phyloP scores from a whole-genome alignment of 2,113 vertebrate species.

The Cavia porcellus region DNA sequence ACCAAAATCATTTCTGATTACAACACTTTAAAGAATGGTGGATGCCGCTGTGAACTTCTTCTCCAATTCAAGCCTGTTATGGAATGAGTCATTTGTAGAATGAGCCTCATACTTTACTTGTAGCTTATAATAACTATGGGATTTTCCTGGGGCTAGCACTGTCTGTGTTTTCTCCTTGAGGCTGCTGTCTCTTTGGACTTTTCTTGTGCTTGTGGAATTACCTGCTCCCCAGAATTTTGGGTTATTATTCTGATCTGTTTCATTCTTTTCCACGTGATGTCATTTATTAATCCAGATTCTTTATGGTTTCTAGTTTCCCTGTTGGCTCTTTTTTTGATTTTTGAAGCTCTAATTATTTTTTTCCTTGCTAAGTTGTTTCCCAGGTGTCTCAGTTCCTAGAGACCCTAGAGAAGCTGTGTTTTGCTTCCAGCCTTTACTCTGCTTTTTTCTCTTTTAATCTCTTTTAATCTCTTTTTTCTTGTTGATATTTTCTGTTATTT shows the following conservation, averaged over 20 bases:
- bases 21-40: not conserved
- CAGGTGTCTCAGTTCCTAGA: not conserved
- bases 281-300: not conserved
- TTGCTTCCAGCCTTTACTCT: not conserved
- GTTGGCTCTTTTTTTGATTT: not conserved
- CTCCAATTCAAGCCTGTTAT: not conserved
- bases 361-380: not conserved
- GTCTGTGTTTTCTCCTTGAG: not conserved
- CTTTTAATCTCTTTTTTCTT: not conserved
- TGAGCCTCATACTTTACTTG: not conserved
- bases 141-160: not conserved
- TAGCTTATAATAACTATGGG: not conserved
- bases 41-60: not conserved
- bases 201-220: not conserved
- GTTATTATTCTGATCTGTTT: not conserved
- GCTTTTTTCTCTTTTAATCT: no score
- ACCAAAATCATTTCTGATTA: not conserved
- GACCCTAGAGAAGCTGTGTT: not conserved
- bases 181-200: not conserved
- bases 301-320: not conserved
- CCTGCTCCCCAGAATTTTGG: not conserved
- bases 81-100: not conserved
- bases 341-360: not conserved
- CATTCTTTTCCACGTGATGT: not conserved
- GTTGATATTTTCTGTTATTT: not conserved